Percentiles rank a stretch among this genome's conserved stretches.
These are phyloP conservation scores for Saccopteryx leptura DNA, from an alignment of 2,113 vertebrate genomes.

Conservation along the genomic window DNA sequence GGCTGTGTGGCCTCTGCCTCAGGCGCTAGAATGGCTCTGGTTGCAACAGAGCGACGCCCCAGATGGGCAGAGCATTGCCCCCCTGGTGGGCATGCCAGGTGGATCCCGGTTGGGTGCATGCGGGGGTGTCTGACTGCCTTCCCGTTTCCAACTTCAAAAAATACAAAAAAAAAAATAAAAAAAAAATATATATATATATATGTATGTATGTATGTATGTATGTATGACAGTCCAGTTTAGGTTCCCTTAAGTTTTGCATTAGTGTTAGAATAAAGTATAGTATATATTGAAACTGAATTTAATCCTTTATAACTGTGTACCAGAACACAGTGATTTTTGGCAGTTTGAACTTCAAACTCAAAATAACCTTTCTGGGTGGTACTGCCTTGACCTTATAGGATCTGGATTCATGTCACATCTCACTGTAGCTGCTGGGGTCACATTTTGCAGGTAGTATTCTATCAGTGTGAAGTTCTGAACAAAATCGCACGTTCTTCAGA, in stretches of 20 bases:
- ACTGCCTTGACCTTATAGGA: neutral
- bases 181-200: too few species aligned
- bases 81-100: too few species aligned
- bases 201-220: too few species aligned
- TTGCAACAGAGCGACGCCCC: too few species aligned
- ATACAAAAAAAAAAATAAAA: neutral
- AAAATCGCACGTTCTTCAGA: neutral
- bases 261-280: neutral
- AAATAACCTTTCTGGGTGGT: neutral
- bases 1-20: too few species aligned
- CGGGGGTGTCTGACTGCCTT: too few species aligned
- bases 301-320: neutral
- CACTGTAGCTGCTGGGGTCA: neutral
- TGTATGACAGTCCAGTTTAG: neutral
- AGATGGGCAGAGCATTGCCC: too few species aligned
- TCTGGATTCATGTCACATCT: neutral
- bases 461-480: neutral
- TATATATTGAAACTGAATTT: neutral
- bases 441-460: neutral
- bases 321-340: neutral
- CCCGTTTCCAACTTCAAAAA: too few species aligned
- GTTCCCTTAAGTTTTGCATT: neutral
- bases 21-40: too few species aligned
- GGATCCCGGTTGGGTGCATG: too few species aligned
- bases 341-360: conserved; percentile 14